Percentiles rank a stretch among this genome's conserved stretches.
Evolutionary conservation across 2,113 vertebrate species (phyloP).

Genomic region (Ceuthmochares aereus): DNA sequence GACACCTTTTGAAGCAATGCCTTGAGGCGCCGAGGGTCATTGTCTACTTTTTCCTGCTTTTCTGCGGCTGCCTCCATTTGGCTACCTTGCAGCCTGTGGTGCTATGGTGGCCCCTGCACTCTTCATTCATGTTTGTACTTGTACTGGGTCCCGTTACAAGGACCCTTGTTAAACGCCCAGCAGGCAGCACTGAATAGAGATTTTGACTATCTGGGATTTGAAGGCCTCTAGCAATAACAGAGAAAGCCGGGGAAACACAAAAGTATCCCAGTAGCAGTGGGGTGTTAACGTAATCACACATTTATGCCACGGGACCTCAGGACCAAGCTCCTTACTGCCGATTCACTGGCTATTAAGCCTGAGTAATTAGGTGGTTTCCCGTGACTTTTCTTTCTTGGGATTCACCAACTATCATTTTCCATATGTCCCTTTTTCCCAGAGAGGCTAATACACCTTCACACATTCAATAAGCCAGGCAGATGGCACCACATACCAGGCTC

Average conservation of each 20-base stretch:
- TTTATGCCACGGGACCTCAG: conserved; percentile 63
- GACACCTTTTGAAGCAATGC: conserved; percentile 83
- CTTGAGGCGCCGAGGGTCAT: conserved; percentile 77
- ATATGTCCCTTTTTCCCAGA: conserved; percentile 57
- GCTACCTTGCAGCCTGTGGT: conserved; percentile 76
- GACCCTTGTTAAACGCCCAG: conserved; percentile 81
- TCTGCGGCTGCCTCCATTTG: conserved; percentile 71
- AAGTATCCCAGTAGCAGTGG: conserved; percentile 72
- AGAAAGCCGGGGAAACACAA: conserved; percentile 74
- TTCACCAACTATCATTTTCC: conserved; percentile 60
- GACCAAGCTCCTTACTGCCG: conserved; percentile 45
- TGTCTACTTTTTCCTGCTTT: conserved; percentile 77
- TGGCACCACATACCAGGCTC: neutral
- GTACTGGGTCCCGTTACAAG: conserved; percentile 76
- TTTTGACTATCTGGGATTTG: conserved; percentile 77
- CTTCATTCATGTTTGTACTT: conserved; percentile 77
- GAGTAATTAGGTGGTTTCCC: conserved; percentile 61
- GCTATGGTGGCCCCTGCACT: conserved; percentile 78
- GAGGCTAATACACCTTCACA: neutral
- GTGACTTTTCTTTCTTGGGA: conserved; percentile 40
- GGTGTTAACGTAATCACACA: conserved; percentile 68
- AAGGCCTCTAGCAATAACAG: conserved; percentile 76
- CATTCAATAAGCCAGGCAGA: conserved; percentile 13
- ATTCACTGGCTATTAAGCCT: conserved; percentile 26
- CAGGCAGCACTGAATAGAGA: conserved; percentile 80